Percentiles rank a stretch among this genome's conserved stretches.
Evolutionary conservation across 2,113 vertebrate species (phyloP).

Genomic region (Noctilio leporinus): DNA sequence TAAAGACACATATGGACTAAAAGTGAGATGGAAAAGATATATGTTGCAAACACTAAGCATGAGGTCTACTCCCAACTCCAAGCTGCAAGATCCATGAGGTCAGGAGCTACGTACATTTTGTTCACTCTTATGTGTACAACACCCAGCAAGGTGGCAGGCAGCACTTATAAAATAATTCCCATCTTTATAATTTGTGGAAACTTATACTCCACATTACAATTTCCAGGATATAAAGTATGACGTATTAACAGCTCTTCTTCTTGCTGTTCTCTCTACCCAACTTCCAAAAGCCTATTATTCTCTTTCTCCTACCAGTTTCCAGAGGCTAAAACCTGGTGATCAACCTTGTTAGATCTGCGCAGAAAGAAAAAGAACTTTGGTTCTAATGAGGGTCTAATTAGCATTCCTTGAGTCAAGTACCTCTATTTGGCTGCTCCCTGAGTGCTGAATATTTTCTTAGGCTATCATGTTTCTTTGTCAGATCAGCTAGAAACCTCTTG

Average conservation of each 20-base stretch:
- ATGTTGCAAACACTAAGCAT: too few species aligned
- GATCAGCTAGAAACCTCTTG: not conserved
- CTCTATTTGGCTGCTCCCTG: not conserved
- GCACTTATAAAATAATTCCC: not conserved
- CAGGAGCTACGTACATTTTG: not conserved
- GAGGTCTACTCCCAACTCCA: not conserved
- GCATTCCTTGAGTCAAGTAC: not conserved
- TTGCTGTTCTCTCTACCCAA: not conserved
- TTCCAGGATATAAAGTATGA: not conserved
- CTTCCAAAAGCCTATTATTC: not conserved
- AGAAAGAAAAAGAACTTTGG: not conserved
- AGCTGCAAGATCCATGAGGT: not conserved
- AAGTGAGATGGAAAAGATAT: not conserved
- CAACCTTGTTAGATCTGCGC: not conserved
- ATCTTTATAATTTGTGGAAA: not conserved
- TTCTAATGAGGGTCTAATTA: not conserved
- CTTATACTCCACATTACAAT: not conserved
- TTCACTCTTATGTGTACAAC: not conserved
- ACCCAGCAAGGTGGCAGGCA: not conserved
- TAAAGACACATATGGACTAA: not conserved
- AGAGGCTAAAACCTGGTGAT: not conserved
- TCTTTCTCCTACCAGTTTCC: not conserved
- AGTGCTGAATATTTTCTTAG: not conserved
- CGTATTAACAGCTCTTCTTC: not conserved
- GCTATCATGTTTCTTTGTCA: not conserved